Base-by-base conservation (phyloP, 2,113 vertebrate genomes). In the Oncorhynchus kisutch region DNA sequence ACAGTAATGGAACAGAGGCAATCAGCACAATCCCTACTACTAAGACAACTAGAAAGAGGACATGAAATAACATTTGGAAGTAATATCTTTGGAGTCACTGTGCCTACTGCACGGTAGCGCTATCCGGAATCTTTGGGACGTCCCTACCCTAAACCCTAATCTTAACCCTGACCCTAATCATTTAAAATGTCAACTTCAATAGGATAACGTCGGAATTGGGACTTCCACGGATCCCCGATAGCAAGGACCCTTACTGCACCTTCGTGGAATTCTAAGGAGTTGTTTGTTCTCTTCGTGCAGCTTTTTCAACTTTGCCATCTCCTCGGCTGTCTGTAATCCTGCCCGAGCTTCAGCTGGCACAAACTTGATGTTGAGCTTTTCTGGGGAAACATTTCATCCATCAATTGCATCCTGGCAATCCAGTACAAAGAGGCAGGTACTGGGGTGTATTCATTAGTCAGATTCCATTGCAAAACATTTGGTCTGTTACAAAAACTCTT, bases 321-420 rank as follows among this genome's bases (percentile, higher is more conserved):
- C 97, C 85, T 98, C 95, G 0, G 89, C 79, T 1, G 96, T 94
- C 7, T 95, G 85, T 25, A 99, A 87, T 0, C 95, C 97, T 0
- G 92, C 92, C 88, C 92, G 89, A 49, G 93, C 91, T 87, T 95
- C 95, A 4, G 94, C 92, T 54, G 91, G 93, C 24, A 99, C 95
- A 60, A 99, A 96, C 89, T 85, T 95, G 65, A 98, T 92, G 80
- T 99, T 99, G 73, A 98, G 91, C 67, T 97, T 99, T 86, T 99
- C 98, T 99, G 49, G 25, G 66, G 85, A 65, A 72, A 71, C 4
- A 79, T 13, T 8, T 7, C 4, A 68, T 68, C 39, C 39, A 45
- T 45, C 39, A 45, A 9, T 11, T 54, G 51, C 14, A 54, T 54
- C 51, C 12, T 54, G 14, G 51, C 51, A 54, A 18, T 14, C 51